phyloP scores from a whole-genome alignment of 2,113 vertebrate genomes.

The Ceuthmochares aereus region DNA sequence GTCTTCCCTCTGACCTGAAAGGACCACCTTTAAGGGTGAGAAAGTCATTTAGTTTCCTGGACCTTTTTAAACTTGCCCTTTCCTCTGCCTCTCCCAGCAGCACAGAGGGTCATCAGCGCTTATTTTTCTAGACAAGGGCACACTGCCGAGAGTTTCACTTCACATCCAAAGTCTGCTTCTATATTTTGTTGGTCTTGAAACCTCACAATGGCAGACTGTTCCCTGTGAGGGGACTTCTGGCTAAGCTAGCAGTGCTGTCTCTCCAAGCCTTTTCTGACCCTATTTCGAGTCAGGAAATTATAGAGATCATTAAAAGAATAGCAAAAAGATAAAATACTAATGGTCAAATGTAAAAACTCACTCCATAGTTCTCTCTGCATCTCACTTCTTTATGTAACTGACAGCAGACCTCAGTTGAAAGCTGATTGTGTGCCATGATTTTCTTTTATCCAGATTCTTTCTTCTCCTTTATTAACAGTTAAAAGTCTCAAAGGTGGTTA shows the following conservation, averaged over 20 bases:
- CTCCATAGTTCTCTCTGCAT: not conserved
- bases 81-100: not conserved
- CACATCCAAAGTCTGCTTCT: not conserved
- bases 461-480: not conserved
- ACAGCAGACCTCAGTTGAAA: not conserved
- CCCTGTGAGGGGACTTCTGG: not conserved
- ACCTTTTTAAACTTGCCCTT: constrained; percentile 16
- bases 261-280: not conserved
- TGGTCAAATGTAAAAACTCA: not conserved
- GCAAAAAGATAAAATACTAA: not conserved
- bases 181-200: constrained; percentile 37
- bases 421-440: not conserved
- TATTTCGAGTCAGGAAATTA: not conserved
- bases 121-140: constrained; percentile 60
- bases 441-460: not conserved
- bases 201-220: not conserved
- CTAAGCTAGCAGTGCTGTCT: not conserved
- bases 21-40: constrained; percentile 63
- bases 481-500: not conserved
- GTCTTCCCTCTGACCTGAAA: constrained; percentile 50
- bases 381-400: not conserved
- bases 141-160: constrained; percentile 12
- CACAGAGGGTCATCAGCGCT: not conserved
- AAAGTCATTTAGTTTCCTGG: not conserved
- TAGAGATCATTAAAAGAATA: not conserved